A percentile compares a stretch with the other conserved stretches of the same genome.
Evolutionary conservation across 2,888 invertebrate species (phyloP).

Genomic region (Urechis unicinctus): DNA sequence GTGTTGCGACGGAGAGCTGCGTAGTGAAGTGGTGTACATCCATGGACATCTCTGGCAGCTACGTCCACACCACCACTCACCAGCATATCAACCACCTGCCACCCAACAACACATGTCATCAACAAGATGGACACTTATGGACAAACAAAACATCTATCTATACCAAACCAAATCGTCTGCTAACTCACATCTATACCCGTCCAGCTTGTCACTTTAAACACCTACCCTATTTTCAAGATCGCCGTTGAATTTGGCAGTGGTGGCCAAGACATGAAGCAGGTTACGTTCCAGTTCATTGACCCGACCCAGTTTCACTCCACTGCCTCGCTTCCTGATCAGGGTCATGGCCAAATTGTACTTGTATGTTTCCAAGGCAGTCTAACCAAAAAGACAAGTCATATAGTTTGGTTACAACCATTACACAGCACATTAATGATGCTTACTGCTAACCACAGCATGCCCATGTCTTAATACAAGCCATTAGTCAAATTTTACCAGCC

Average conservation of each 20-base stretch:
- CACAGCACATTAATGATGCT: neutral
- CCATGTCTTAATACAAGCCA: too few relatives aligned
- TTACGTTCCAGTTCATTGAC: conserved; percentile 42
- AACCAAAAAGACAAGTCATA: neutral
- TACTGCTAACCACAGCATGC: too few relatives aligned
- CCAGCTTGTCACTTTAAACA: too few relatives aligned
- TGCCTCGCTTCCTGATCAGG: conserved; percentile 43
- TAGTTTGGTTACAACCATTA: neutral
- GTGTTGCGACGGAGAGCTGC: conserved; percentile 47
- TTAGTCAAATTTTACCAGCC: too few relatives aligned
- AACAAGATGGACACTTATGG: neutral
- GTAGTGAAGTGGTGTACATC: conserved; percentile 49
- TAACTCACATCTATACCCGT: too few relatives aligned
- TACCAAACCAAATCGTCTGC: neutral
- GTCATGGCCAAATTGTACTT: conserved; percentile 51
- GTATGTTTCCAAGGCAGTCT: conserved; percentile 50
- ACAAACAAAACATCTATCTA: neutral
- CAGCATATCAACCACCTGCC: conserved; percentile 40
- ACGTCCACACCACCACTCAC: conserved; percentile 45
- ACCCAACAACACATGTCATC: neutral
- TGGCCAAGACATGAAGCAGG: conserved; percentile 48
- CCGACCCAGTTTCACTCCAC: conserved; percentile 26
- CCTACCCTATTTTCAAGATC: conserved; percentile 4
- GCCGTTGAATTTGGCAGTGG: conserved; percentile 19
- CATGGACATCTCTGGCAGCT: conserved; percentile 40